Evolutionary conservation across 2,113 vertebrate genomes (phyloP), one percentile per base, ranked within the genome.

Genomic region (Podilymbus podiceps): DNA sequence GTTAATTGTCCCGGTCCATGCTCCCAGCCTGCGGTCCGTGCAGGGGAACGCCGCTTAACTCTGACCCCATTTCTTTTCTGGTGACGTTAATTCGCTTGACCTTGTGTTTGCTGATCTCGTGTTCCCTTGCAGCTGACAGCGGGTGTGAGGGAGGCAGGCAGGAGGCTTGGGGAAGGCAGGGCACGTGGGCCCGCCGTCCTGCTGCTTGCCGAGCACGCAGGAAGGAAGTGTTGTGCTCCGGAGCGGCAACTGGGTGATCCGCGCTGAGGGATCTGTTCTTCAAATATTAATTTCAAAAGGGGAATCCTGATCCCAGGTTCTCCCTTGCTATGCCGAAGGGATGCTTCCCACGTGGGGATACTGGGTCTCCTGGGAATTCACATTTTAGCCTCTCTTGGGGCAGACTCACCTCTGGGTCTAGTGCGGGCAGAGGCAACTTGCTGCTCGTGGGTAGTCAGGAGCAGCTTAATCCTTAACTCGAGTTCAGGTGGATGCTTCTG

Each of bases 181-280:
- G 58, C 58, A 31, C 1, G 12, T 8, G 79, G 7, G 86, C 55
- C 74, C 47, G 2, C 72, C 6, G 1, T 69, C 47, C 85, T 3
- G 22, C 85, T 13, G 28, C 77, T 44, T 1, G 2, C 31, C 3
- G 28, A 33, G 38, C 4, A 1, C 0, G 0, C 20, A 15, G 63
- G 63, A 22, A 30, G 16, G 1, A 13, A 7, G 5, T 1, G 11
- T 35, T 2, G 17, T 0, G 4, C 56, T 42, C 53, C 68, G 4
- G 60, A 52, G 44, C 1, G 0, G 33, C 42, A 9, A 3, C 17
- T 11, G 5, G 0, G 5, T 11, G 17, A 22, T 59, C 44, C 2
- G 0, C 3, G 8, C 28, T 6, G 40, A 85, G 67, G 40, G 49
- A 47, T 5, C 8, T 0, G 0, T 3, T 11, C 9, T 5, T 69